Percentiles rank a stretch among this genome's conserved stretches.
phyloP scores from a whole-genome alignment of 2,888 invertebrate species.

The Belgica antarctica region DNA sequence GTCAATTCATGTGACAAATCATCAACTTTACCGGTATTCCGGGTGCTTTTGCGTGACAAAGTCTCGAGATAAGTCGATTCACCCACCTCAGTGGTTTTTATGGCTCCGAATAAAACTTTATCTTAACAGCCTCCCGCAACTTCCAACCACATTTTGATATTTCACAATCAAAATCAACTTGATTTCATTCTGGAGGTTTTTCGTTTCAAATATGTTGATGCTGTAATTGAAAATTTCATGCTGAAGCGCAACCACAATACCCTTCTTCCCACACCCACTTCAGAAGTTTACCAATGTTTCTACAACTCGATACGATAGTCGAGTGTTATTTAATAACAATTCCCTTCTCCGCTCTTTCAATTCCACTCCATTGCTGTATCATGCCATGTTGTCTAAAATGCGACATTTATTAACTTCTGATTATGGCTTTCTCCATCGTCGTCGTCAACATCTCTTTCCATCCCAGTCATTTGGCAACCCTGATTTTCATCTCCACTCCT shows the following conservation, averaged over 20 bases:
- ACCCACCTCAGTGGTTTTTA: not conserved
- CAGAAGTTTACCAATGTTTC: slow-evolving; percentile 6
- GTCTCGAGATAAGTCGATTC: too few species aligned
- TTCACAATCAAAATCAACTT: slow-evolving; percentile 41
- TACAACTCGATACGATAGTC: slow-evolving; percentile 9
- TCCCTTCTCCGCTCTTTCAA: not conserved
- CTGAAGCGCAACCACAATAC: not conserved
- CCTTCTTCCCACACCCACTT: not conserved
- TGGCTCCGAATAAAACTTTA: slow-evolving; percentile 3
- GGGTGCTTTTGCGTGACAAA: too few species aligned
- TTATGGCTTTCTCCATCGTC: not conserved
- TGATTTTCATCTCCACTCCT: not conserved
- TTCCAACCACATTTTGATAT: slow-evolving; percentile 38
- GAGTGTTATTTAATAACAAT: slow-evolving; percentile 43
- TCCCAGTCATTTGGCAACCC: not conserved
- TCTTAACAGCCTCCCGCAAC: not conserved
- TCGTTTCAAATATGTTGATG: slow-evolving; percentile 3
- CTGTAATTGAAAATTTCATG: slow-evolving; percentile 40
- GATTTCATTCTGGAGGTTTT: slow-evolving; percentile 9
- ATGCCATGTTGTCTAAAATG: not conserved
- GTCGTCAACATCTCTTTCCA: not conserved
- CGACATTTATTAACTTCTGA: slow-evolving; percentile 7
- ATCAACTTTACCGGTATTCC: too few species aligned
- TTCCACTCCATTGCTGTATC: not conserved
- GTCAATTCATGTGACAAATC: too few species aligned